Conservation (phyloP, 2,888 invertebrate genomes). For the Amiota communis region DNA sequence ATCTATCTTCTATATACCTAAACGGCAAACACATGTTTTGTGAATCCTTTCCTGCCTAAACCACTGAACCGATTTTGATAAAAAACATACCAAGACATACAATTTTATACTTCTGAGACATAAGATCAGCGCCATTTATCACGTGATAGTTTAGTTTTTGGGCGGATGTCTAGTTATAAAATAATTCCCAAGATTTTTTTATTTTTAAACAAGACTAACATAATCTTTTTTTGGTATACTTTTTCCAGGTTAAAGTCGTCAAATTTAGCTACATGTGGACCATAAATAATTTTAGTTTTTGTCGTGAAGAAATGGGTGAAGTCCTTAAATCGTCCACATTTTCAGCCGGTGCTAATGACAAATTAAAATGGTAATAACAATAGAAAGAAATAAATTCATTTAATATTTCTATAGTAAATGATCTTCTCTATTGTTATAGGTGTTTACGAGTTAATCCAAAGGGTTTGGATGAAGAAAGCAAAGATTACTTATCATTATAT, state of each 20-base stretch:
- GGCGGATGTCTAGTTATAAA: no score
- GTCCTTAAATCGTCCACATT: slow-evolving; percentile 99
- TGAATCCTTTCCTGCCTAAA: no score
- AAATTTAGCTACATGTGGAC: slow-evolving; percentile 99
- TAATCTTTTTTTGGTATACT: slow-evolving; percentile 31
- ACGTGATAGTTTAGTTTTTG: no score
- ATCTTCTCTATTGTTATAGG: slow-evolving; percentile 75
- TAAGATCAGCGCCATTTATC: no score
- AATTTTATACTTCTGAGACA: no score
- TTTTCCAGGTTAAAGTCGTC: slow-evolving; percentile 97
- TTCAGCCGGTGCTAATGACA: slow-evolving; percentile 99
- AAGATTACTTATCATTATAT: slow-evolving; percentile 99
- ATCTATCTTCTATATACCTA: no score
- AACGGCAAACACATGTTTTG: no score
- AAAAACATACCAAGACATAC: no score
- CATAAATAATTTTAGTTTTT: slow-evolving; percentile 99
- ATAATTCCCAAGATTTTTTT: no score
- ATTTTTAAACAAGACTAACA: not conserved
- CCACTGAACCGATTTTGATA: no score
- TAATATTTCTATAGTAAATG: no score
- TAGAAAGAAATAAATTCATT: not conserved
- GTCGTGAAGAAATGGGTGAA: slow-evolving; percentile 99
- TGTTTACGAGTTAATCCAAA: slow-evolving; percentile 99
- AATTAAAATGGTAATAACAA: slow-evolving; percentile 92
- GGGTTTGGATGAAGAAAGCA: slow-evolving; percentile 99